Conservation (phyloP, 2,888 invertebrate species). For the Cerceris ruficornis region DNA sequence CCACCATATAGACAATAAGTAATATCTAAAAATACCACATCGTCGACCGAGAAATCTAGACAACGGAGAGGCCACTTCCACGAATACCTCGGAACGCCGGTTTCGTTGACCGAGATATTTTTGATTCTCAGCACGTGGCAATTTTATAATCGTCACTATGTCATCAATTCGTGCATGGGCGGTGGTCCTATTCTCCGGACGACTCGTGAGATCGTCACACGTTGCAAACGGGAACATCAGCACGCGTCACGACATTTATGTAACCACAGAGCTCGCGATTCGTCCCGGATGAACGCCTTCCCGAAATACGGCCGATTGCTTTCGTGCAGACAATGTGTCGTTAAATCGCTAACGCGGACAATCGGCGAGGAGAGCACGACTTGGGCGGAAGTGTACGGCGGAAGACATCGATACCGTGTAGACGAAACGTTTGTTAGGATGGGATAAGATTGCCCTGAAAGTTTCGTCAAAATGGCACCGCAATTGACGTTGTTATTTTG, state of each 20-base stretch:
- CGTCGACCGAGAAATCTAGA: not conserved
- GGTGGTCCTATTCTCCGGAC: constrained; percentile 8
- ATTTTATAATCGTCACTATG: constrained; percentile 26
- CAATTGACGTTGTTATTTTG: no score
- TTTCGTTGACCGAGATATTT: constrained; percentile 36
- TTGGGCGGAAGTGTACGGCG: constrained; percentile 32
- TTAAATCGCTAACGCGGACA: constrained; percentile 34
- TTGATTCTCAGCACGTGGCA: constrained; percentile 15
- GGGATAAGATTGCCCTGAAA: not conserved
- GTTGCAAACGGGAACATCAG: not conserved
- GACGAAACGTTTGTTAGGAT: not conserved
- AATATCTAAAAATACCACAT: not conserved
- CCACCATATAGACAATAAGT: not conserved
- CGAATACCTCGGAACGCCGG: constrained; percentile 26
- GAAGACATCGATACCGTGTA: constrained; percentile 18
- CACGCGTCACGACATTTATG: constrained; percentile 32
- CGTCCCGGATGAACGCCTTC: constrained; percentile 45
- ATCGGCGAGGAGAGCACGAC: not conserved
- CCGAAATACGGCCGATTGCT: constrained; percentile 35
- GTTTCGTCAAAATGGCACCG: not conserved
- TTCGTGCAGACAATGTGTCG: constrained; percentile 50
- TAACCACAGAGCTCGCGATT: constrained; percentile 34
- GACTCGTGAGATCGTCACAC: not conserved
- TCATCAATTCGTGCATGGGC: constrained; percentile 15
- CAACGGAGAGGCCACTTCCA: constrained; percentile 8